Evolutionary conservation across 2,888 invertebrate species (phyloP), one percentile per base, ranked within the genome.

Genomic region (Vesta saturnalis): DNA sequence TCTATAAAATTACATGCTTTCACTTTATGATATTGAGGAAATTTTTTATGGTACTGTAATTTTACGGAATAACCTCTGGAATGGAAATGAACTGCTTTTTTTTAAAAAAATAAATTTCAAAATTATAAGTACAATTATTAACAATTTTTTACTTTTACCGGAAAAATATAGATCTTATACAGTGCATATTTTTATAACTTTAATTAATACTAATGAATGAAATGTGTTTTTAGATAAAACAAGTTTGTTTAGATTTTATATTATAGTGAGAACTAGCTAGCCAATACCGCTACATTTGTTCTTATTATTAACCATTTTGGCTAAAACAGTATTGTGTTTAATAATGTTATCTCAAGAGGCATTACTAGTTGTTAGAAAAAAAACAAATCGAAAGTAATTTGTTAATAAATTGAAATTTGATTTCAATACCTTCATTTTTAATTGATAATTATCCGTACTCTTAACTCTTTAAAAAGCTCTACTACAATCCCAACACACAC

Each of bases 251-350:
- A 52, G 52, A 52, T 52, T 52, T 52, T 52, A 19, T 52, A 52
- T 52, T 52, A 12, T 52, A 52, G 18, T 19, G 52, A 52, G 52
- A 52, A 52, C 52, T 52, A 52, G 52, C 52, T 52, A 52, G 52
- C 52, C 52, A 21, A 52, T 19, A 52, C 52, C 8, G 47, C 47
- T 18, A 2, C 15, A 52, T 12, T 39, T 52, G 19, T 52, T 52
- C 21, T 52, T 52, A 52, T 19, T 19, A 15, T 16, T 15, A 15
- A 47, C 12, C 12, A 14, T 16, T 47, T 52, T 52, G 19, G 52
- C 52, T 21, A 19, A 52, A 52, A 3, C 3, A 52, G 19, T 47
- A 47, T 15, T 47, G 15, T 3, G 43, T 15, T 18, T n/a, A n/a
- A 12, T 52, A 52, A 19, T 52, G 52, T 18, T 52, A 19, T 19